Evolutionary conservation across 2,888 invertebrate species (phyloP), one percentile per base, ranked within the genome.

Genomic region (Synergus umbraculus): DNA sequence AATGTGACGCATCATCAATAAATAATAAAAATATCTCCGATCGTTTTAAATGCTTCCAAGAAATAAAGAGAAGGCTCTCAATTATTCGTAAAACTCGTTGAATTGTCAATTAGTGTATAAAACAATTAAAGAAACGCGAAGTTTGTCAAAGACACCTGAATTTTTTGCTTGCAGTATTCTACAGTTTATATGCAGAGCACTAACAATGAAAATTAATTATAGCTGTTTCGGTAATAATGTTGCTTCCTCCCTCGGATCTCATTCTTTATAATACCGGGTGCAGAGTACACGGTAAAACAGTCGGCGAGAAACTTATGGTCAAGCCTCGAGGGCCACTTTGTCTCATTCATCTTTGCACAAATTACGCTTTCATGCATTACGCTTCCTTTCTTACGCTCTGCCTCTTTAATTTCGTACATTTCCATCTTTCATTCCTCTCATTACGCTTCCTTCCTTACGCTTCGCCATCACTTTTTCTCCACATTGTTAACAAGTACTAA

Each of bases 251-350:
- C 54, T 73, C 37, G 54, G 73, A 73, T 54, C 73, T 54, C 73
- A 73, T 73, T 73, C 54, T 73, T 73, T 41, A 73, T 73, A 54
- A 73, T 37, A 73, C 73, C 73, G 73, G 73, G 73, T 73, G 73
- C 54, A 73, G 73, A 73, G n/a, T 66, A 46, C 22, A 54, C 37
- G 73, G 29, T 54, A 73, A 73, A 73, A 73, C 49, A 73, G 73
- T 41, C 54, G n/a, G 29, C 73, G 73, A 54, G 73, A 73, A 73
- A 73, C 73, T 54, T 73, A 73, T 73, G 37, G 54, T 37, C 13
- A 41, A 15, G 37, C 73, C 73, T 49, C 49, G 37, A 73, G 73
- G 73, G 49, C 54, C 73, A 73, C 73, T 73, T 73, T 73, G 73
- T 73, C 54, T 73, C 73, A 73, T 73, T 73, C 73, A 73, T 73